Conservation (phyloP, 2,113 vertebrate genomes). For the Desmodus rotundus region DNA sequence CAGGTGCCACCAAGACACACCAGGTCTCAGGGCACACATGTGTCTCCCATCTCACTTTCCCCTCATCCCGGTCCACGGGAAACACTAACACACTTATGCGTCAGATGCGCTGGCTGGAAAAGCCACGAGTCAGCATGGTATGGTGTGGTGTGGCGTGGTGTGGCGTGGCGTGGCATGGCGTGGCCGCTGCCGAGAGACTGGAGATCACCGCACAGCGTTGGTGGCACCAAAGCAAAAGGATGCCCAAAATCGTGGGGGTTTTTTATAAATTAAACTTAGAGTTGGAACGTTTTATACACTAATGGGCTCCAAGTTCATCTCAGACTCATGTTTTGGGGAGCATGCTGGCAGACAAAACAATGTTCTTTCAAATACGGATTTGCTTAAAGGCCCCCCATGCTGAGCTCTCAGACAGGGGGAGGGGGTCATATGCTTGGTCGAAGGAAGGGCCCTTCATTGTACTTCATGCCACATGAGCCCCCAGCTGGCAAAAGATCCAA, state of each 20-base stretch:
- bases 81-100: neutral
- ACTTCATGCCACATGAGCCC: accelerated
- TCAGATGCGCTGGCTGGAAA: neutral
- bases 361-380: neutral
- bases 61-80: neutral
- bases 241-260: neutral
- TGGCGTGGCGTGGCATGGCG: accelerated
- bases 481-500: neutral
- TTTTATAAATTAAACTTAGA: neutral
- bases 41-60: neutral
- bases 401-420: neutral
- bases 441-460: neutral
- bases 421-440: accelerated
- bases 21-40: neutral
- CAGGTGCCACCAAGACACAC: neutral
- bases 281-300: neutral
- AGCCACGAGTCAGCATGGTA: neutral
- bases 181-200: neutral
- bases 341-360: neutral
- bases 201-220: accelerated
- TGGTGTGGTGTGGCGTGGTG: accelerated
- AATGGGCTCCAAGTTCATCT: neutral
- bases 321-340: neutral
- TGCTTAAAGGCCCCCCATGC: neutral
- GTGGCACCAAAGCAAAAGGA: neutral